Evolutionary conservation across 2,888 invertebrate genomes (phyloP), one percentile per base, ranked within the genome.

Genomic region (Pocota personata): DNA sequence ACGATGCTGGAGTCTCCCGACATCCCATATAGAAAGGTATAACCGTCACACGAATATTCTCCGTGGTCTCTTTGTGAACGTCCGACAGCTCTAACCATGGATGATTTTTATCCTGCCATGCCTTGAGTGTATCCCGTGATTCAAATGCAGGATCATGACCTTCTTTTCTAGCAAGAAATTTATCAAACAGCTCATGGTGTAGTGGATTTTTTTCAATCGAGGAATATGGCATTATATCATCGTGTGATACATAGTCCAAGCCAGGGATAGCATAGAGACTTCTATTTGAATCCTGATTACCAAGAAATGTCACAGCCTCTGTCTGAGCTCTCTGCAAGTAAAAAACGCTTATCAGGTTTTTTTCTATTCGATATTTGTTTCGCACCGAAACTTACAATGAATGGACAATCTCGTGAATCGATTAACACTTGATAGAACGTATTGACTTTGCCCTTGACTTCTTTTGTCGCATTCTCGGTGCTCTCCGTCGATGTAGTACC

Each of bases 11-110:
- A 52, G 97, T 96, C 91, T 97, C 97, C 79, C 98, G 94, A 89
- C 97, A 97, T 37, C 98, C 98, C 97, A 99, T 98, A 91, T 98
- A 99, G 93, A 99, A 99, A 0, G 99, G 99, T 92, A 98, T 99
- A 72, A 99, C 99, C 10, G 99, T 99, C 40, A 99, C 97, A 60
- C 99, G 94, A 87, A 99, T 52, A 46, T 83, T 91, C 93, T 99
- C 98, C 0, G 99, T 99, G 0, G 98, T 98, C 93, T 99, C 98
- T 89, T 97, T 97, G 91, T 99, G 98, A 7, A 99, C 99, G 93
- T 98, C 98, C 35, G 98, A 98, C 79, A 99, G 93, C 91, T 99
- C 98, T 46, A 99, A 92, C 98, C 98, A 99, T 0, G 98, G 98
- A 91, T 98, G 98, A 93, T 99, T 98, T 91, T 98, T 98, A 90